phyloP scores from a whole-genome alignment of 2,797 vertebrate species.

The Anas flavirostris region DNA sequence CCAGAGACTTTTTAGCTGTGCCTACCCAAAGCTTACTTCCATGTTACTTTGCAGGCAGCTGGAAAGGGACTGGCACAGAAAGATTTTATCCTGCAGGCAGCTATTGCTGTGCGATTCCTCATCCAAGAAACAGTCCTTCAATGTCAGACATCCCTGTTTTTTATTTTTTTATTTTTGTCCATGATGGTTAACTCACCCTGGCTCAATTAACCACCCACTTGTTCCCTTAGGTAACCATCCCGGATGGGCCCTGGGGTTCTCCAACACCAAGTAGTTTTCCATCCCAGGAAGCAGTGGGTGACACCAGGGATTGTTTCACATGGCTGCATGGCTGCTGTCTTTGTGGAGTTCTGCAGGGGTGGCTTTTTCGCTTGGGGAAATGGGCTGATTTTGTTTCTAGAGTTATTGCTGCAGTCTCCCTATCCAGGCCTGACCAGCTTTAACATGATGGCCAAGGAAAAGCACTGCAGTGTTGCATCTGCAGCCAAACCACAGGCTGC shows the following conservation, averaged over 20 bases:
- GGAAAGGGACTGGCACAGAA: no score
- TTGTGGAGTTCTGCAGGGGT: neutral
- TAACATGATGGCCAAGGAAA: neutral
- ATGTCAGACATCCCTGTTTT: neutral
- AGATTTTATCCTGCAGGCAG: neutral
- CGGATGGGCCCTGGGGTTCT: neutral
- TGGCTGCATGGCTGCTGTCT: fast-evolving
- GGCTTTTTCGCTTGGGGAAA: neutral
- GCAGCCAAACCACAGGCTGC: fast-evolving
- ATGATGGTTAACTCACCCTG: fast-evolving
- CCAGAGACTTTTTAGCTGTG: neutral
- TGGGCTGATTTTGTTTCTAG: neutral
- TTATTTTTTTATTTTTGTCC: neutral
- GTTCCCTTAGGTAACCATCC: neutral
- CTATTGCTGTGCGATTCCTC: neutral
- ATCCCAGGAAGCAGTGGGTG: fast-evolving
- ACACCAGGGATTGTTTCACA: neutral
- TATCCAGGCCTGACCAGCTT: neutral
- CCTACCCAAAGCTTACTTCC: neutral
- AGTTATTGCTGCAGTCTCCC: neutral
- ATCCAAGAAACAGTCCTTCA: neutral
- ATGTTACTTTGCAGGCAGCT: neutral
- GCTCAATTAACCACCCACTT: neutral
- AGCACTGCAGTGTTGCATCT: neutral
- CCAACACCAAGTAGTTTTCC: fast-evolving